Base-by-base conservation (phyloP, 2,797 vertebrate genomes). In the Falco novaeseelandiae region DNA sequence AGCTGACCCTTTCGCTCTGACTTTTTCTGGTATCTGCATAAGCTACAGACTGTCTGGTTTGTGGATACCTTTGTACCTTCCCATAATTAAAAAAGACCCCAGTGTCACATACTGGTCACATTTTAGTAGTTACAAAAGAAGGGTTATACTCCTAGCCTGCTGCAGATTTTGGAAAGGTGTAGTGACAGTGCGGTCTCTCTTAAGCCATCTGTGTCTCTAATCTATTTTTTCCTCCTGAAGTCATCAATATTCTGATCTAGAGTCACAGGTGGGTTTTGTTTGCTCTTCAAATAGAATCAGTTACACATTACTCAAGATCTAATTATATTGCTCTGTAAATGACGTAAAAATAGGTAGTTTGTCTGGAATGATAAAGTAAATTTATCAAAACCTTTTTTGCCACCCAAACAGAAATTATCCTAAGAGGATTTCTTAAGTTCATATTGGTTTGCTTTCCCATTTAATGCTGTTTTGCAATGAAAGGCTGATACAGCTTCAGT, bases 181-280 rank as follows among this genome's bases (percentile, higher is more conserved):
- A 21, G 40, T 63, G 40, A 80, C 63, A 92, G 46, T 8, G 1
- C 30, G 23, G 17, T 29, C 52, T 48, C 49, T 48, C 55, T 70
- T 36, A 32, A 93, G 52, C 36, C 81, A 74, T 69, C 83, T 89
- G 34, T 66, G 52, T 20, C 67, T 71, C 72, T 59, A 16, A 71
- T 58, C 54, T 77, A 10, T 57, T 95, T 89, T 89, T 94, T 87
- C 63, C 15, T 26, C 49, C n/a, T 74, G 52, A 83, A 93, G 84
- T 73, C 66, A 80, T 93, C 83, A 65, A 74, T 94, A 93, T 79
- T 96, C 66, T 83, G 40, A 93, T 90, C 55, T 80, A 71, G 20
- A 59, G 44, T 70, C 59, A 49, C 36, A 63, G 74, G 2, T 92
- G 59, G 29, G 40, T 42, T 90, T 79, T 94, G 63, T 77, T 93